Base-by-base conservation (phyloP, 2,113 vertebrate genomes). In the Hyperopisus bebe region DNA sequence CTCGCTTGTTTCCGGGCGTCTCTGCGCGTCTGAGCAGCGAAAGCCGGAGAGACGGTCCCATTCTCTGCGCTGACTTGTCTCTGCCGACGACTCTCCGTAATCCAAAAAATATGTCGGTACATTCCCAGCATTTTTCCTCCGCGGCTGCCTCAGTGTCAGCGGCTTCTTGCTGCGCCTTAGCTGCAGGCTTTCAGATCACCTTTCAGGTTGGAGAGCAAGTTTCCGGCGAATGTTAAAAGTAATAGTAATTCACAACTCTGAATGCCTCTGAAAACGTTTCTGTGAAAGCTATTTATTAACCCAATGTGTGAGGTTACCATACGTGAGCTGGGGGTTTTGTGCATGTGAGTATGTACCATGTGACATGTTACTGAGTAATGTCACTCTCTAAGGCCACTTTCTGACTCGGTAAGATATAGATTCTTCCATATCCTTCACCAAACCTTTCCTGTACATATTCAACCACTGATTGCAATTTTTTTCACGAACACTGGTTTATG, bases 121-220 rank as follows among this genome's bases (percentile, higher is more conserved):
- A 82, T 89, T 82, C 70, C 70, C 31, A 31, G 8, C 31, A 89
- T 89, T 77, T 70, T 89, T 77, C 85, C 31, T 51, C 50, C 15
- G 0, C 4, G 0, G 82, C 21, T 0, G 7, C 24, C 50, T 55
- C 15, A 0, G 3, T 31, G 11, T 87, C 48, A 46, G 55, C 70
- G 15, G 5, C 70, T 35, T 10, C 10, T 42, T 13, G 44, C 83
- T 47, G 83, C 2, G 3, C 83, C 83, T 50, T 17, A 15, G 5
- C 47, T 55, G 50, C 17, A 39, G 24, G 50, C 85, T 55, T 39
- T 53, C 48, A 42, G 35, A 42, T 80, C 39, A 80, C 74, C 74
- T 80, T 80, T 84, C 82, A 5, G 82, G 44, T 84, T 24, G 80
- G 80, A 83, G 80, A 83, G 42, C 42, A 7, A 77, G 70, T 15